Base-by-base conservation (phyloP, 1,140 invertebrate species). In the Batillaria attramentaria region DNA sequence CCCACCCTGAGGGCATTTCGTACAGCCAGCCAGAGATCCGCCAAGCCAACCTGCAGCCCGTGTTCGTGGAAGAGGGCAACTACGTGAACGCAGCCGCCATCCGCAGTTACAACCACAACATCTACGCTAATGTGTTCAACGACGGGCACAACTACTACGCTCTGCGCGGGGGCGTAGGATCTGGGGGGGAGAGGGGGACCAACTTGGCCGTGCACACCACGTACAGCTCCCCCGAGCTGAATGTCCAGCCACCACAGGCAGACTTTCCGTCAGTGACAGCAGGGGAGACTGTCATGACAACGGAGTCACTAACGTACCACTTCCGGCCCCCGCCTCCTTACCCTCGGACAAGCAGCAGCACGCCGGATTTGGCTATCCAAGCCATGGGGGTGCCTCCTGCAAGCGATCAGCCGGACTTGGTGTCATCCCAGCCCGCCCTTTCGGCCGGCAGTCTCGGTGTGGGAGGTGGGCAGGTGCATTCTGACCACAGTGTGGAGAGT, bases 321-420 rank as follows among this genome's bases (percentile, higher is more conserved):
- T 95, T 94, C 86, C 96, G 96, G 90, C 95, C 92, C 2, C 96
- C 95, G 0, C 92, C 92, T 10, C 95, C 96, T 0, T 96, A 96
- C 90, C 95, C 95, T 0, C 93, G 94, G 3, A 91, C 94, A 33
- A 95, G 94, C 79, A 95, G 94, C 60, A 95, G 95, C 10, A 96
- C 95, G 0, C 96, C 95, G 1, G 95, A 96, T 91, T 89, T 96
- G 72, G 95, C 95, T 39, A 85, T 81, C 31, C 90, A 89, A 72
- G 85, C 84, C 31, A 8, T 35, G 28, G 62, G 62, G 62, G 33
- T 79, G 24, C 80, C 75, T 66, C n/a, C 20, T n/a, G 68, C n/a
- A 13, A 50, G 31, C 18, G 80, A 86, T 54, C 95, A 95, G 89
- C 95, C 95, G 0, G 95, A 96, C 92, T 89, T 96, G 78, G 94